A percentile compares a stretch with the other conserved stretches of the same genome.
phyloP scores from a whole-genome alignment of 30 jellyfish, hydroid and myxozoan species.

The Hydra vulgaris region DNA sequence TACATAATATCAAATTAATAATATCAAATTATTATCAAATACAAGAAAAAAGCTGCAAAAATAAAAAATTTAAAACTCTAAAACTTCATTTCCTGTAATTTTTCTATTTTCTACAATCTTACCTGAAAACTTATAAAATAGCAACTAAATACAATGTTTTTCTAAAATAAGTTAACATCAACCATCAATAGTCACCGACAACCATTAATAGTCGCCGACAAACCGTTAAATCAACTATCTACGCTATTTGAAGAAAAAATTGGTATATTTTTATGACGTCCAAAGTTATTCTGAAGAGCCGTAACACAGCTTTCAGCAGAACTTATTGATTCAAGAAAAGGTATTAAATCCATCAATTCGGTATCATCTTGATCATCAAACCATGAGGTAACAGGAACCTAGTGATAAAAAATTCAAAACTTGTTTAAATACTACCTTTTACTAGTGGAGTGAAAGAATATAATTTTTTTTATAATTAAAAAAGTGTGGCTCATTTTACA shows the following conservation, averaged over 20 bases:
- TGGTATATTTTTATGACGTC: conserved; percentile 7
- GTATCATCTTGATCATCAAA: conserved; percentile 83
- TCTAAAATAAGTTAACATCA: too few species aligned
- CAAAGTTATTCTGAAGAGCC: conserved; percentile 72
- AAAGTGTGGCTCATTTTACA: too few species aligned
- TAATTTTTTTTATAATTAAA: too few species aligned
- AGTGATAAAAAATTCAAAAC: too few species aligned
- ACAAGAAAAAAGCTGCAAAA: not conserved
- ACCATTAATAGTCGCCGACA: too few species aligned
- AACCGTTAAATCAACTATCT: not conserved
- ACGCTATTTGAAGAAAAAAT: not conserved
- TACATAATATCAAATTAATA: not conserved
- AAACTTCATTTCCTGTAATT: not conserved
- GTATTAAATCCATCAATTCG: conserved; percentile 68
- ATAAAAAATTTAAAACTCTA: not conserved
- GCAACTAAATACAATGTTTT: not conserved
- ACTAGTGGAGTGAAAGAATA: too few species aligned
- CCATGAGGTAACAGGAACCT: conserved; percentile 97
- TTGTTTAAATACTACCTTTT: too few species aligned
- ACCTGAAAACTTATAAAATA: not conserved
- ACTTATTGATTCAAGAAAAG: conserved; percentile 62
- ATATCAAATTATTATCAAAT: too few species aligned
- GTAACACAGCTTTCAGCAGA: conserved; percentile 69
- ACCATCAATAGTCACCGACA: too few species aligned
- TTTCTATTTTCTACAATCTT: too few species aligned